phyloP scores from a whole-genome alignment of 2,888 invertebrate genomes.

The Stegophylla sp. region DNA sequence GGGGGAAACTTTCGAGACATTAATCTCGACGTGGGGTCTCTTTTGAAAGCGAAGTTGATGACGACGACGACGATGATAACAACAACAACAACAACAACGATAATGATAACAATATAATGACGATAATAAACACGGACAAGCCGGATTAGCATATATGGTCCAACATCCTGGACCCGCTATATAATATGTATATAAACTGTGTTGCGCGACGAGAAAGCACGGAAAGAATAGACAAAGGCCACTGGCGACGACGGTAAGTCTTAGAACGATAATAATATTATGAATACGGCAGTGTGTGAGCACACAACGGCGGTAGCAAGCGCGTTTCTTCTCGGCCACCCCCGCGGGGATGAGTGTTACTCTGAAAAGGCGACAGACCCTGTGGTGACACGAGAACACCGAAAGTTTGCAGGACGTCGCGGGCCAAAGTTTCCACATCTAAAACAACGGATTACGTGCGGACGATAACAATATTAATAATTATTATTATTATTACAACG shows the following conservation, averaged over 20 bases:
- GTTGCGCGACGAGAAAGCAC: not conserved
- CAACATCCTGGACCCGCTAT: slow-evolving; percentile 45
- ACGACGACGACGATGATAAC: not conserved
- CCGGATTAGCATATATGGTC: slow-evolving; percentile 42
- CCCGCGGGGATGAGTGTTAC: slow-evolving; percentile 1
- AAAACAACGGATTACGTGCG: not conserved
- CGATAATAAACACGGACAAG: slow-evolving; percentile 7
- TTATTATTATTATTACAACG: no score
- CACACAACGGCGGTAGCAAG: no score
- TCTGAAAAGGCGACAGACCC: slow-evolving; percentile 23
- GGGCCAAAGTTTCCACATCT: not conserved
- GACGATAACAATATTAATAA: not conserved
- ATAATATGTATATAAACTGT: not conserved
- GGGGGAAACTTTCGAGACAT: slow-evolving; percentile 41
- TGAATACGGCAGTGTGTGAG: not conserved
- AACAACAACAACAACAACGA: not conserved
- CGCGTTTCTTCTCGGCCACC: no score
- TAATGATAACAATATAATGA: slow-evolving; percentile 26
- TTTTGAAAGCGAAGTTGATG: slow-evolving; percentile 35
- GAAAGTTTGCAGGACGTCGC: slow-evolving; percentile 38
- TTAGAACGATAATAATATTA: no score
- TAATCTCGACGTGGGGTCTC: slow-evolving; percentile 47
- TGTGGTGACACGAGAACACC: slow-evolving; percentile 3
- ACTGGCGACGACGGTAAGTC: not conserved
- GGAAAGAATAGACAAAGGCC: slow-evolving; percentile 40